Conservation (phyloP, 2,888 invertebrate genomes). For the Sphaerophoria rueppellii region DNA sequence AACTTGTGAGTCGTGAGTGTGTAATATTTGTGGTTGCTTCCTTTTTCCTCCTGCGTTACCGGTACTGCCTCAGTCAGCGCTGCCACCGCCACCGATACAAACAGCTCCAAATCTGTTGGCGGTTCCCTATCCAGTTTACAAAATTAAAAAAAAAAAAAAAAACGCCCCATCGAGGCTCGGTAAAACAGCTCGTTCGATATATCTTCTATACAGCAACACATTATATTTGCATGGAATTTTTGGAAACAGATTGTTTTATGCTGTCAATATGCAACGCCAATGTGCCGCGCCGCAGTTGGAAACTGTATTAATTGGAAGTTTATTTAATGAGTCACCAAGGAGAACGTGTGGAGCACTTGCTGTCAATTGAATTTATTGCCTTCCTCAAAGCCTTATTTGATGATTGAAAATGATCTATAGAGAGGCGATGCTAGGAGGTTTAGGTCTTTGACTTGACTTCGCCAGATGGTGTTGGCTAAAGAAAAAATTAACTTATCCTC, state of each 20-base stretch:
- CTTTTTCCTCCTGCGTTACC: background rate
- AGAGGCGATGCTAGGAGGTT: background rate
- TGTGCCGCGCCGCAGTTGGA: slow-evolving; percentile 37
- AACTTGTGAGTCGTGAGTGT: slow-evolving; percentile 66
- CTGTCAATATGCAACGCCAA: slow-evolving; percentile 23
- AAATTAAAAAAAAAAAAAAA: slow-evolving; percentile 17
- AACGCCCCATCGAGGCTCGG: slow-evolving; percentile 18
- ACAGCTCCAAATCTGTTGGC: slow-evolving; percentile 3
- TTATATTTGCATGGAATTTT: slow-evolving; percentile 35
- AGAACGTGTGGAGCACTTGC: slow-evolving; percentile 41
- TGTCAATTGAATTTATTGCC: slow-evolving; percentile 52
- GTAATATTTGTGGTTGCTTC: slow-evolving; percentile 67
- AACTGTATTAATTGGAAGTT: slow-evolving; percentile 68
- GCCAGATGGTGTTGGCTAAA: no score
- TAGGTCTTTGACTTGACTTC: background rate
- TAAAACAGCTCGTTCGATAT: background rate
- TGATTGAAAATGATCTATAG: background rate
- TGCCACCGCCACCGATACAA: background rate
- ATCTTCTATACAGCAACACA: background rate
- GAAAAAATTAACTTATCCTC: no score
- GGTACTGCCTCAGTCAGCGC: background rate
- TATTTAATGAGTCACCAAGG: slow-evolving; percentile 55
- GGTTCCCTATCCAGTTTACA: no score
- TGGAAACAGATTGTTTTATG: slow-evolving; percentile 32
- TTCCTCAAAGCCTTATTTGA: background rate